These are phyloP conservation scores for Pelvicachromis taeniatus DNA, from an alignment of 2,113 vertebrate genomes.

Conservation along the genomic window DNA sequence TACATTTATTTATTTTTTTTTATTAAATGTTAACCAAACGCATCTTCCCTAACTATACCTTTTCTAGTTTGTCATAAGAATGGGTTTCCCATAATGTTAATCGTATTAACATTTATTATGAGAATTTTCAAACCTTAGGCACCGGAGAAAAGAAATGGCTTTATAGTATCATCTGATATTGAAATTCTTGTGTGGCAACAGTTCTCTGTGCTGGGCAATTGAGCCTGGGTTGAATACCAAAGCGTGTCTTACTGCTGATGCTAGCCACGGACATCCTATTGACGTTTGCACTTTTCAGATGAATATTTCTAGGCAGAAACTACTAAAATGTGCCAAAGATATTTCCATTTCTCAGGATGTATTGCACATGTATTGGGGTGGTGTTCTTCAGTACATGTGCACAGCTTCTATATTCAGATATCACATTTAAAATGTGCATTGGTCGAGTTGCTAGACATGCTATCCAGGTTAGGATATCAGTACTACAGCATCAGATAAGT, in stretches of 20 bases:
- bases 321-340: neutral
- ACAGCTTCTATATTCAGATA: neutral
- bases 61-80: neutral
- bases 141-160: neutral
- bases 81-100: neutral
- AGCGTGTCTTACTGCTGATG: neutral
- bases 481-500: neutral
- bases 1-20: neutral
- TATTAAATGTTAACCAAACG: neutral
- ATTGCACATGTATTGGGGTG: neutral
- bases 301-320: neutral
- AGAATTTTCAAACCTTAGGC: neutral
- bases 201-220: neutral
- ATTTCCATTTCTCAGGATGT: neutral
- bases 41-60: neutral
- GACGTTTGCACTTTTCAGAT: neutral
- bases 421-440: neutral
- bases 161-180: neutral
- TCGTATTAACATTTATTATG: neutral
- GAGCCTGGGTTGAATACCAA: neutral
- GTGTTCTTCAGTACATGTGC: neutral
- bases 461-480: neutral
- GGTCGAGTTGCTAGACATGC: neutral
- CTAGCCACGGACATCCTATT: neutral
- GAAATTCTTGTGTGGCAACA: neutral